Base-by-base conservation (phyloP, 2,888 invertebrate genomes). In the Brenthis ino region DNA sequence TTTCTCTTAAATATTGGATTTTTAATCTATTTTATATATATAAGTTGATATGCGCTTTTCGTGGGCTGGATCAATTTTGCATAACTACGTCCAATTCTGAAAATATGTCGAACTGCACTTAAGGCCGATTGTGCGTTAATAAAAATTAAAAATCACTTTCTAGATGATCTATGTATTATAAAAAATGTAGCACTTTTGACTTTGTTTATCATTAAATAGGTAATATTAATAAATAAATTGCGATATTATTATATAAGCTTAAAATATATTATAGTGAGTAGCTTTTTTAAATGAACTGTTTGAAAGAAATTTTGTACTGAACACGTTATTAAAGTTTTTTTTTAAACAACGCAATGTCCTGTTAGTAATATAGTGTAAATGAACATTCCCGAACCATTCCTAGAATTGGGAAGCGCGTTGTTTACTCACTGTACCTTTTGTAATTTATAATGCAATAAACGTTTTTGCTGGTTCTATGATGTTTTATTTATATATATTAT, bases 361-460 rank as follows among this genome's bases (percentile, higher is more conserved):
- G 43, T 51, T 63, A 53, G 51, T 14, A 20, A 6, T 5, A 20
- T 43, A 43, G 43, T 14, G 43, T 50, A 63, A 55, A 57, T 33
- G 8, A 28, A 68, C 73, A 73, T 73, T 73, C 73, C 73, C 64
- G 64, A 54, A 54, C 56, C 48, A 68, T 68, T 63, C 70, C 72
- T 64, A 54, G 47, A 55, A 47, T 54, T 66, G 65, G 68, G 63
- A 69, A 65, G 51, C 60, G 20, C 50, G 48, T 43, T 51, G 51
- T 50, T 53, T 33, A 56, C 55, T 33, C 28, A 20, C 61, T 70
- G 68, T 66, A 70, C 64, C 54, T 67, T 72, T 67, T 70, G 70
- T 70, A 70, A 67, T 70, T 65, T 65, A 64, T 60, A 65, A 50
- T 60, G 55, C 58, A 72, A 70, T 72, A 70, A 68, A 72, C 37